phyloP scores from a whole-genome alignment of 2,888 invertebrate genomes.

The Lycocerus yunnanus region DNA sequence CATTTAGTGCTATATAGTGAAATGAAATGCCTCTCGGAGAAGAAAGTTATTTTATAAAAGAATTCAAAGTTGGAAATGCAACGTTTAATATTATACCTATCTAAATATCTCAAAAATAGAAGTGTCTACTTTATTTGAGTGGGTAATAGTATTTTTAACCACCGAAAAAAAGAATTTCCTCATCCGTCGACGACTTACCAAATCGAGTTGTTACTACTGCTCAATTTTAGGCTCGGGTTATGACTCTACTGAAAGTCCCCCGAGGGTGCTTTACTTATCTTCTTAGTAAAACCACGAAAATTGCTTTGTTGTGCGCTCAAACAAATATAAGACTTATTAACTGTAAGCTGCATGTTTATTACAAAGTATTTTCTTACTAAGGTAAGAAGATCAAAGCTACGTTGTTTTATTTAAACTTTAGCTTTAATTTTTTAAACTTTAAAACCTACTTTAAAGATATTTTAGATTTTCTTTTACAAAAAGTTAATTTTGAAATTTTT shows the following conservation, averaged over 20 bases:
- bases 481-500: not conserved
- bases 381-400: conserved; percentile 6
- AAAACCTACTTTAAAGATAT: not conserved
- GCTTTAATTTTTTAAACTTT: not conserved
- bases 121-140: conserved; percentile 26
- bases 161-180: conserved; percentile 24
- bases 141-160: conserved; percentile 24
- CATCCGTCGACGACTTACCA: conserved; percentile 25
- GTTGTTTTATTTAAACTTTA: not conserved
- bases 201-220: conserved; percentile 27
- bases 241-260: conserved; percentile 21
- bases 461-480: not conserved
- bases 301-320: conserved; percentile 30
- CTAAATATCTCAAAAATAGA: conserved; percentile 14
- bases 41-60: not conserved
- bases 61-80: not conserved
- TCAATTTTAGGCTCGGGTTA: conserved; percentile 26
- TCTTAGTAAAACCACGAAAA: conserved; percentile 32
- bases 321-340: conserved; percentile 31
- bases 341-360: conserved; percentile 26
- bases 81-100: conserved; percentile 20
- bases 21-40: not conserved
- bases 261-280: conserved; percentile 33
- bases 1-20: not conserved
- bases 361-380: conserved; percentile 9